Percentiles rank a stretch among this genome's conserved stretches.
Conservation (phyloP, 2,113 vertebrate species). For the Petaurus breviceps region DNA sequence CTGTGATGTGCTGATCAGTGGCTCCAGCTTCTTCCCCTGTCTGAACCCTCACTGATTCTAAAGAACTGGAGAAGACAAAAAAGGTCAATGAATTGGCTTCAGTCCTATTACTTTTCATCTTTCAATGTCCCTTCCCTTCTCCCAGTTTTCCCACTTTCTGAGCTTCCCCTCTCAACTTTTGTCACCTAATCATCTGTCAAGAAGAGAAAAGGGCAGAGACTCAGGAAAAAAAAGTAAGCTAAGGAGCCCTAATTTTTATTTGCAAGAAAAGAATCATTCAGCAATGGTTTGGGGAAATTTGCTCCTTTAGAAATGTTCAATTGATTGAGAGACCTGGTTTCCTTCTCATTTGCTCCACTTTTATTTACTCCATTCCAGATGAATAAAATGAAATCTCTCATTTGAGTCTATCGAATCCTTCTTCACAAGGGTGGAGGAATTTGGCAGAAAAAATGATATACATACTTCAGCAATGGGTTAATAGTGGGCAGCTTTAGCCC, state of each 20-base stretch:
- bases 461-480: background rate
- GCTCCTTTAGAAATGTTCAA: slow-evolving; percentile 51
- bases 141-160: slow-evolving; percentile 32
- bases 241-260: slow-evolving; percentile 26
- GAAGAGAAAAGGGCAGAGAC: slow-evolving; percentile 41
- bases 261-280: slow-evolving; percentile 48
- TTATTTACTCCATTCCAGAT: slow-evolving; percentile 26
- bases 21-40: slow-evolving; percentile 57
- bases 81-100: slow-evolving; percentile 70
- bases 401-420: slow-evolving; percentile 29
- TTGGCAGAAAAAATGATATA: slow-evolving; percentile 4
- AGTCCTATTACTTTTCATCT: slow-evolving; percentile 66
- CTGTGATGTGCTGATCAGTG: background rate
- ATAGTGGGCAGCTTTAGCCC: background rate
- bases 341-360: slow-evolving; percentile 36
- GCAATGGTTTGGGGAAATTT: slow-evolving; percentile 23
- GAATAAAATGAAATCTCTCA: slow-evolving; percentile 46
- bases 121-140: slow-evolving; percentile 57
- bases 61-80: slow-evolving; percentile 57
- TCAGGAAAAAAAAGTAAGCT: background rate
- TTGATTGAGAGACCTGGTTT: slow-evolving; percentile 56
- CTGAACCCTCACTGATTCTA: slow-evolving; percentile 52
- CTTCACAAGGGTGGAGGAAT: background rate
- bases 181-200: slow-evolving; percentile 46
- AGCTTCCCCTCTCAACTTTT: slow-evolving; percentile 61